A percentile compares a stretch with the other conserved stretches of the same genome.
Evolutionary conservation across 2,888 invertebrate genomes (phyloP).

Genomic region (Acleris holmiana): DNA sequence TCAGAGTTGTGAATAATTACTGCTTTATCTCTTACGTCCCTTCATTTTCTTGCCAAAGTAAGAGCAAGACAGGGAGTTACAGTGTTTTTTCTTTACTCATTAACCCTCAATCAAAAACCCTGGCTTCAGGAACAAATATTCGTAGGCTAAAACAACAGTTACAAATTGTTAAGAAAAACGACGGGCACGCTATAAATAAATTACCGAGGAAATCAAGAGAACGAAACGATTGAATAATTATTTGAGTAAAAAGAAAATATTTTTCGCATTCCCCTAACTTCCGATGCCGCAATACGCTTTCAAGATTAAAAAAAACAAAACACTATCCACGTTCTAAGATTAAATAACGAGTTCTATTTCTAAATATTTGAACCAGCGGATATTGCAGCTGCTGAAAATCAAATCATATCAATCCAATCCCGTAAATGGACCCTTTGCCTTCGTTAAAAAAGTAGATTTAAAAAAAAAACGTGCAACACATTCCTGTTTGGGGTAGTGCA

Average conservation of each 20-base stretch:
- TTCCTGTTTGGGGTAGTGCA: slow-evolving; percentile 79
- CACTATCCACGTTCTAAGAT: slow-evolving; percentile 20
- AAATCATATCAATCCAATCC: slow-evolving; percentile 66
- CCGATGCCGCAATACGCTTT: slow-evolving; percentile 23
- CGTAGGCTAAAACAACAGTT: not conserved
- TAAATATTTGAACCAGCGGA: slow-evolving; percentile 40
- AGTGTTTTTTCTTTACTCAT: too few species aligned
- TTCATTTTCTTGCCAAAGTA: too few species aligned
- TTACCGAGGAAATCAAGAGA: slow-evolving; percentile 9
- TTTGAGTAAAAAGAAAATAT: slow-evolving; percentile 19
- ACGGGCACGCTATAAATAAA: slow-evolving; percentile 28
- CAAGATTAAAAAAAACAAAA: slow-evolving; percentile 25
- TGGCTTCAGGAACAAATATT: not conserved
- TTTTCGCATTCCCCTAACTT: slow-evolving; percentile 11
- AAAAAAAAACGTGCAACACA: slow-evolving; percentile 77
- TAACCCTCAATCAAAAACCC: too few species aligned
- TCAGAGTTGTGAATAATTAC: too few species aligned
- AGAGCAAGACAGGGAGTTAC: too few species aligned
- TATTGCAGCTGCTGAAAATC: slow-evolving; percentile 45
- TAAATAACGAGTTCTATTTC: slow-evolving; percentile 21
- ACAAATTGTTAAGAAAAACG: slow-evolving; percentile 18
- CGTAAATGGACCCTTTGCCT: slow-evolving; percentile 76
- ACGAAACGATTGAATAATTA: slow-evolving; percentile 22
- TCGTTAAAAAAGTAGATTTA: slow-evolving; percentile 61
- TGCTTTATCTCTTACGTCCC: too few species aligned